These are phyloP conservation scores for Sylvilagus bachmani DNA, from an alignment of 2,113 vertebrate species.

Conservation along the genomic window DNA sequence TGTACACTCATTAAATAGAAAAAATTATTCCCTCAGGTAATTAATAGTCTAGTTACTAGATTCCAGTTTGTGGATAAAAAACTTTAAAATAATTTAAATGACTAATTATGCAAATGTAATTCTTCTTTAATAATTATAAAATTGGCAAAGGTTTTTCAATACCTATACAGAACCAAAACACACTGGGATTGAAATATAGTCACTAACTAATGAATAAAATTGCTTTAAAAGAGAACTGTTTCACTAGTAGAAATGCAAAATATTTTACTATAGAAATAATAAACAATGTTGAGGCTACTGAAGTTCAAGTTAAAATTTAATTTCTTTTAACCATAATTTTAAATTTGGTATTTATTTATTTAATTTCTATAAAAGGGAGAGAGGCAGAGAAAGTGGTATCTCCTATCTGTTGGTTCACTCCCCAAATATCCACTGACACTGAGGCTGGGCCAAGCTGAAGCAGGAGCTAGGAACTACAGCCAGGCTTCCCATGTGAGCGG, in stretches of 20 bases:
- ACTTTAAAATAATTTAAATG: constrained; percentile 43
- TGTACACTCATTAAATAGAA: background rate
- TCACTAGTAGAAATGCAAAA: constrained; percentile 31
- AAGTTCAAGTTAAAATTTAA: constrained; percentile 39
- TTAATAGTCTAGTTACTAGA: constrained; percentile 7
- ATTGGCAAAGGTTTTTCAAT: background rate
- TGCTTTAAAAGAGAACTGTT: constrained; percentile 32
- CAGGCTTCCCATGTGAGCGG: no score
- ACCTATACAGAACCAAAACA: background rate
- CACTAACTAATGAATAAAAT: constrained; percentile 34
- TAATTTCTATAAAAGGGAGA: no score
- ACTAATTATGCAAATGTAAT: constrained; percentile 15
- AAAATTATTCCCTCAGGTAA: background rate
- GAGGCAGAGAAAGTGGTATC: no score
- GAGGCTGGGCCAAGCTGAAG: no score
- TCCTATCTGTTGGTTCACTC: no score
- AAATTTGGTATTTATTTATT: background rate
- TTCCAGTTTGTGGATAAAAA: constrained; percentile 39
- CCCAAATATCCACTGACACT: no score
- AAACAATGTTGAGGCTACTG: background rate
- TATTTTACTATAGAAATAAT: constrained; percentile 1
- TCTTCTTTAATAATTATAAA: constrained; percentile 54
- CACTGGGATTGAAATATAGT: constrained; percentile 1
- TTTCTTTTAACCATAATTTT: background rate
- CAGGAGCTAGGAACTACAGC: no score